Evolutionary conservation across 1,140 invertebrate species (phyloP).

Genomic region (Gerris buenoi): DNA sequence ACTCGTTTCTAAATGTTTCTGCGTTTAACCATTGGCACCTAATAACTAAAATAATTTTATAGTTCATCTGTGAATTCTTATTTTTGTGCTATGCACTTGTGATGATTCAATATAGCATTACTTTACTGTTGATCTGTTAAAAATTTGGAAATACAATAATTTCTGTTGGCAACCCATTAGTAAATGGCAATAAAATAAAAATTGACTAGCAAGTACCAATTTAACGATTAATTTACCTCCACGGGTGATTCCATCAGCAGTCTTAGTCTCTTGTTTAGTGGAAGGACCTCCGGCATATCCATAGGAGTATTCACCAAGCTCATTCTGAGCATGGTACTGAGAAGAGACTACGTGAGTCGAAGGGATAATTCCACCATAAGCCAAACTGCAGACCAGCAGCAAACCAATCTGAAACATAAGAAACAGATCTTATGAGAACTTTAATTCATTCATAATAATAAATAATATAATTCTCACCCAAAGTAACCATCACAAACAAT

Average conservation of each 20-base stretch:
- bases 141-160: not conserved
- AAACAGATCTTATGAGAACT: no score
- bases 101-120: not conserved
- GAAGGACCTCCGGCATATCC: constrained; percentile 49
- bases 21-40: no score
- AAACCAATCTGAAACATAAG: no score
- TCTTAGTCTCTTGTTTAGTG: constrained; percentile 44
- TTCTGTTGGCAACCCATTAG: not conserved
- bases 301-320: constrained; percentile 44
- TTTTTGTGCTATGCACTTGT: no score
- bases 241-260: constrained; percentile 43
- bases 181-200: not conserved
- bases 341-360: constrained; percentile 25
- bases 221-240: constrained; percentile 29
- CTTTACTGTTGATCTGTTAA: not conserved
- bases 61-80: no score
- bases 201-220: not conserved
- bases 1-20: no score
- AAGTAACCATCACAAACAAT: no score
- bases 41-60: no score
- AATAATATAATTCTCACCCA: no score
- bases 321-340: constrained; percentile 43
- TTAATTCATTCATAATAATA: no score
- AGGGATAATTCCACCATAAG: constrained; percentile 9
- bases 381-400: not conserved